Evolutionary conservation across 2,797 vertebrate species (phyloP).

Genomic region (Enoplosus armatus): DNA sequence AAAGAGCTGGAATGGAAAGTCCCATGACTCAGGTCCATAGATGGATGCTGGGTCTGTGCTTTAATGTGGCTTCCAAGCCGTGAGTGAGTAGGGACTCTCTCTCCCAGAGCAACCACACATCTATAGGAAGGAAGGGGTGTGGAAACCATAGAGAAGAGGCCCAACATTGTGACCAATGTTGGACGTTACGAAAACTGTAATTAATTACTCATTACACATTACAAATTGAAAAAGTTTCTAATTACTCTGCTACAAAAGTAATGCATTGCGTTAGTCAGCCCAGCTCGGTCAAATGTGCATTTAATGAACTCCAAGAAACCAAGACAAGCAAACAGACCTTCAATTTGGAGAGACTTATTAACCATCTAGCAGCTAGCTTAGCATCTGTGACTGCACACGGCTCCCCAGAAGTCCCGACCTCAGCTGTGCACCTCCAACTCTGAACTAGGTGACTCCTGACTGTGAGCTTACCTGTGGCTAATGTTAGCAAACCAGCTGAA

Average conservation of each 20-base stretch:
- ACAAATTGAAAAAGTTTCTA: neutral
- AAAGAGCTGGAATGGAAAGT: conserved; percentile 30
- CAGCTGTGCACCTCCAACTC: neutral
- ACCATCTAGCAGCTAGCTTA: neutral
- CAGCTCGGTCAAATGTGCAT: neutral
- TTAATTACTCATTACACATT: neutral
- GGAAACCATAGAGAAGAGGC: neutral
- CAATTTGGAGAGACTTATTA: neutral
- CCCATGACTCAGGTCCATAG: conserved; percentile 37
- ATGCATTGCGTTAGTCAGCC: neutral
- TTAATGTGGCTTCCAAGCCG: neutral
- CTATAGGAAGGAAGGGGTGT: neutral
- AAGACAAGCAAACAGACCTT: neutral
- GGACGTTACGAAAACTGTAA: neutral
- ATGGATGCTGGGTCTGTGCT: conserved; percentile 15
- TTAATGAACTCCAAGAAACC: neutral
- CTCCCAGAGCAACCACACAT: neutral
- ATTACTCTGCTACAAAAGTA: neutral
- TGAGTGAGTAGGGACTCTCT: neutral
- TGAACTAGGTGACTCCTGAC: neutral
- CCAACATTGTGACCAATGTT: neutral
- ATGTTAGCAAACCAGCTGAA: too few species aligned
- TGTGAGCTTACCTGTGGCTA: neutral
- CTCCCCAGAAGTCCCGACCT: neutral
- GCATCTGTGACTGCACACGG: neutral